Base-by-base conservation (phyloP, 2,888 invertebrate species). In the Pomacea canaliculata region DNA sequence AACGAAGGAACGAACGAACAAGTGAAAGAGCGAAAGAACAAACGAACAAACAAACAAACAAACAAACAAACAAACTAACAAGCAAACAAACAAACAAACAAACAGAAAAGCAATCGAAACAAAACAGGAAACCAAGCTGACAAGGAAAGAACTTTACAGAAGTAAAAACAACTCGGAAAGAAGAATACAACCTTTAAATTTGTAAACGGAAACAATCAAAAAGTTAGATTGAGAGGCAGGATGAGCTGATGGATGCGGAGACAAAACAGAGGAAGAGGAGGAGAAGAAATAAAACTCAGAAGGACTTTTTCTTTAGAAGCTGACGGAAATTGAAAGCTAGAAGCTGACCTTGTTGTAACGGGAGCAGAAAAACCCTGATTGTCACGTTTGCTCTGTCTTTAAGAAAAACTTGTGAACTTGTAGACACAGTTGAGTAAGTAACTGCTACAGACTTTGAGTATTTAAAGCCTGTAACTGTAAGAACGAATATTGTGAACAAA, bases 281-380 rank as follows among this genome's bases (percentile, higher is more conserved):
- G 68, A 62, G 37, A 66, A n/a, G 56, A 62, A 62, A 71, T 49
- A 63, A 71, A 49, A 19, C 56, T 27, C 37, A 66, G 65, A 3
- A 37, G 37, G 37, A 37, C 37, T 37, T 37, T 37, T 37, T 37
- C 37, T 37, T 37, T 5, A 37, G 37, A 1, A 37, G 37, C 37
- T 37, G 37, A 37, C 37, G 37, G 37, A 37, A 37, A 37, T 37
- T 37, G 37, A 37, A 37, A 37, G 37, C 37, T 37, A 37, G 37
- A 37, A 5, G 37, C 37, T 37, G 0, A 37, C 37, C 1, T 37
- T 5, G 37, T 37, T 37, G 37, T 37, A 37, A 37, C 5, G 37
- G 37, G 23, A 23, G 23, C 23, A 23, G 23, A 23, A 23, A 23
- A 37, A 37, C 37, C 37, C 37, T 37, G 37, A 37, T 37, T 37